Evolutionary conservation across 2,888 invertebrate species (phyloP).

Genomic region (Temnothorax rugatulus): DNA sequence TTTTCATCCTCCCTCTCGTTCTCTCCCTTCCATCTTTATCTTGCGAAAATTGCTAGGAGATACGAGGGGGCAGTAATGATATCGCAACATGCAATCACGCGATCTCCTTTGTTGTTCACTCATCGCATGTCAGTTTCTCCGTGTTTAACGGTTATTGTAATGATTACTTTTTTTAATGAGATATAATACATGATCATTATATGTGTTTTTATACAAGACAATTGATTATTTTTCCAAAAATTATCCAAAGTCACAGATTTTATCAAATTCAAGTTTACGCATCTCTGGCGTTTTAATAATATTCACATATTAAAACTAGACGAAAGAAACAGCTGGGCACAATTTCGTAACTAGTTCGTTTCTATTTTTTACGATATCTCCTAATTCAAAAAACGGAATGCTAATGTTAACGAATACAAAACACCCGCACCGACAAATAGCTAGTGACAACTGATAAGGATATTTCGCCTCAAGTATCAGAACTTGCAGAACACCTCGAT

Average conservation of each 20-base stretch:
- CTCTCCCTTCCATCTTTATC: neutral
- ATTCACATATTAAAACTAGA: neutral
- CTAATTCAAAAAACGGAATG: neutral
- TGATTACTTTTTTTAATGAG: constrained; percentile 2
- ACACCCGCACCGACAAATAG: constrained; percentile 1
- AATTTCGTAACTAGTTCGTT: neutral
- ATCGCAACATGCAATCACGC: constrained; percentile 47
- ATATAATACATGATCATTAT: neutral
- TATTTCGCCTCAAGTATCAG: neutral
- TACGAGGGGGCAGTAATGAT: constrained; percentile 37
- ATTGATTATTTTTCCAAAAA: neutral
- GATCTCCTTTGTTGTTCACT: constrained; percentile 42
- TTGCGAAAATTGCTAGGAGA: constrained; percentile 64
- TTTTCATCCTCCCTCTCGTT: constrained; percentile 17
- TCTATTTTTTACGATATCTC: neutral
- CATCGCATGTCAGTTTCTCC: constrained; percentile 34
- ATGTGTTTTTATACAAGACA: neutral
- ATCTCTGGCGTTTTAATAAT: neutral
- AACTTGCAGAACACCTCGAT: constrained; percentile 14
- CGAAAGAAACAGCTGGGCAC: too few species aligned
- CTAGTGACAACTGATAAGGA: constrained; percentile 26
- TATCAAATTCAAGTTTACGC: neutral
- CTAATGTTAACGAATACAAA: neutral
- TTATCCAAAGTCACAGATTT: neutral
- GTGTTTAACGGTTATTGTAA: constrained; percentile 19